These are phyloP conservation scores for Aspidiotus rigidus DNA, from an alignment of 2,888 invertebrate genomes.

Conservation along the genomic window DNA sequence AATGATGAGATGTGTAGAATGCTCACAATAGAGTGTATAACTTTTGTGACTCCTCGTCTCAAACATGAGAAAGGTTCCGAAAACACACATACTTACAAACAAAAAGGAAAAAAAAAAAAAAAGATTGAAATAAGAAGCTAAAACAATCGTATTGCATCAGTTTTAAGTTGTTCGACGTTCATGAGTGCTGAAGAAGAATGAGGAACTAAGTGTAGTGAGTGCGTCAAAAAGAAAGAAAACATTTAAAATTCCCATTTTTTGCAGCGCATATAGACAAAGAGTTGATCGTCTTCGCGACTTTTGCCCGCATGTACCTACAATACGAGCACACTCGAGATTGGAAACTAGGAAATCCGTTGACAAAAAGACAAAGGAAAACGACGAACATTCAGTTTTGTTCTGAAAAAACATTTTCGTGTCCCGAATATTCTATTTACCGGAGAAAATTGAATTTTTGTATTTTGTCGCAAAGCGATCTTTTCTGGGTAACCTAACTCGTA, in stretches of 20 bases:
- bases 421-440: conserved; percentile 25
- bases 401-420: conserved; percentile 26
- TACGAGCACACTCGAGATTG: too few relatives aligned
- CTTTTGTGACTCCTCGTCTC: too few relatives aligned
- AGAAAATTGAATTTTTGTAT: conserved; percentile 24
- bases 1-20: too few relatives aligned
- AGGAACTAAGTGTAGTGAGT: neutral
- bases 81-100: too few relatives aligned
- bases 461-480: conserved; percentile 14
- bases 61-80: too few relatives aligned
- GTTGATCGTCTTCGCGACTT: too few relatives aligned
- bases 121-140: neutral
- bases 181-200: neutral
- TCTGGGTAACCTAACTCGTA: neutral
- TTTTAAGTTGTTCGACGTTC: neutral
- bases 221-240: neutral
- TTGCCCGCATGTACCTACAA: too few relatives aligned
- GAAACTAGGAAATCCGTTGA: too few relatives aligned
- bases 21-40: too few relatives aligned
- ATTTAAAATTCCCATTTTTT: neutral
- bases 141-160: neutral
- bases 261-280: neutral
- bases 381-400: conserved; percentile 24
- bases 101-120: too few relatives aligned
- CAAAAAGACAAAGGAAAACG: neutral